phyloP scores from a whole-genome alignment of 2,797 vertebrate species.

The Propithecus deckenii region DNA sequence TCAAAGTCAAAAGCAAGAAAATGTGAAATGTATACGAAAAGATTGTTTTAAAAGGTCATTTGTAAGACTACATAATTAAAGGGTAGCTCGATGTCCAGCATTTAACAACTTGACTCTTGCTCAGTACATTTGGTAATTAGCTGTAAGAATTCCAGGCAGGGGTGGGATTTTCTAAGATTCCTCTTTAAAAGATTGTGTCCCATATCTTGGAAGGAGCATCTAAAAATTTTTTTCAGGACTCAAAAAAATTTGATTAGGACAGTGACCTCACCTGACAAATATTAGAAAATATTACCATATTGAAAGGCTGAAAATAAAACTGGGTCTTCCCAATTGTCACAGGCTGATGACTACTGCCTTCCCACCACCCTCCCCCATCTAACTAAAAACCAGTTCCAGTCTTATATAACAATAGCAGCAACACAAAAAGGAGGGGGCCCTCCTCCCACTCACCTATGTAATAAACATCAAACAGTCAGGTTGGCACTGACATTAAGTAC shows the following conservation, averaged over 20 bases:
- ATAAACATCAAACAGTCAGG: slow-evolving; percentile 75
- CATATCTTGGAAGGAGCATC: not conserved
- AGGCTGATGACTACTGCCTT: slow-evolving; percentile 32
- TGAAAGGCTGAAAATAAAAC: slow-evolving; percentile 21
- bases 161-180: not conserved
- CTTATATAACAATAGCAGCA: slow-evolving; percentile 63
- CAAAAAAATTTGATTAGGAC: slow-evolving; percentile 24
- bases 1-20: slow-evolving; percentile 34
- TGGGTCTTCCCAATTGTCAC: slow-evolving; percentile 36
- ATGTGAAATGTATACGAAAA: slow-evolving; percentile 13
- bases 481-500: slow-evolving; percentile 67
- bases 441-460: slow-evolving; percentile 68
- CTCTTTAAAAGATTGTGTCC: not conserved
- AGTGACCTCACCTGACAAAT: slow-evolving; percentile 10
- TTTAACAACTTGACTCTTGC: not conserved
- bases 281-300: slow-evolving; percentile 24
- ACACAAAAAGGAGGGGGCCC: slow-evolving; percentile 23
- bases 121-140: not conserved
- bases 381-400: slow-evolving; percentile 52
- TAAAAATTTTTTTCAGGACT: not conserved
- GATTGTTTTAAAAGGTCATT: slow-evolving; percentile 50
- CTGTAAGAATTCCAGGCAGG: not conserved
- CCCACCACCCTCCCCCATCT: not conserved
- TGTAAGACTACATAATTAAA: slow-evolving; percentile 50
- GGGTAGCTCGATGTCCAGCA: not conserved